Conservation (phyloP, 2,797 vertebrate genomes). For the Myoxocephalus aenaeus region DNA sequence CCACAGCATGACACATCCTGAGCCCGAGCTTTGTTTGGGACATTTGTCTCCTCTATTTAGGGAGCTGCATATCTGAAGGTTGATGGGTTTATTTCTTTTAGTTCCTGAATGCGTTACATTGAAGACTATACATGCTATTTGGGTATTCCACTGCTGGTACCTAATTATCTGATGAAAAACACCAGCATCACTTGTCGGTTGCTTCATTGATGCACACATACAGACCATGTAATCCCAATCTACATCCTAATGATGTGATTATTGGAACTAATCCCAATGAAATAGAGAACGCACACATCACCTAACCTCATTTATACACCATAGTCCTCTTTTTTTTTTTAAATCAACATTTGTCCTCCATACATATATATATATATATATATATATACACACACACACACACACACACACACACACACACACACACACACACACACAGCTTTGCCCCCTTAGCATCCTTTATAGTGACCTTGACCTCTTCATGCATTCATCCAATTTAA, state of each 20-base stretch:
- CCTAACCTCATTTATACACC: not conserved
- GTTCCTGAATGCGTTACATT: not conserved
- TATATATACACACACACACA: too few relatives aligned
- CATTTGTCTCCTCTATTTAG: not conserved
- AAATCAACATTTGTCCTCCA: not conserved
- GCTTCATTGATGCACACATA: not conserved
- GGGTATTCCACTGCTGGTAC: not conserved
- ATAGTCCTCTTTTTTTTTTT: not conserved
- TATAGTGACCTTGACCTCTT: conserved; percentile 24
- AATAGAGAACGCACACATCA: not conserved
- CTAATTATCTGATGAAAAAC: not conserved
- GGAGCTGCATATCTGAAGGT: not conserved
- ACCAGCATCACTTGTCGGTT: not conserved
- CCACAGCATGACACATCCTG: not conserved
- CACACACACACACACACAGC: not conserved
- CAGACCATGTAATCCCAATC: not conserved
- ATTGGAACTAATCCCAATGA: not conserved
- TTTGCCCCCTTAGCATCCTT: not conserved
- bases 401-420: not conserved
- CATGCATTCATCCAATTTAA: conserved; percentile 35
- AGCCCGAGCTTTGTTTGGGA: not conserved
- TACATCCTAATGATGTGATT: not conserved
- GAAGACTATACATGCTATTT: not conserved
- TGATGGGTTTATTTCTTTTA: not conserved
- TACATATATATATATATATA: too few relatives aligned